phyloP scores from a whole-genome alignment of 2,113 vertebrate genomes.

The Silurus meridionalis region DNA sequence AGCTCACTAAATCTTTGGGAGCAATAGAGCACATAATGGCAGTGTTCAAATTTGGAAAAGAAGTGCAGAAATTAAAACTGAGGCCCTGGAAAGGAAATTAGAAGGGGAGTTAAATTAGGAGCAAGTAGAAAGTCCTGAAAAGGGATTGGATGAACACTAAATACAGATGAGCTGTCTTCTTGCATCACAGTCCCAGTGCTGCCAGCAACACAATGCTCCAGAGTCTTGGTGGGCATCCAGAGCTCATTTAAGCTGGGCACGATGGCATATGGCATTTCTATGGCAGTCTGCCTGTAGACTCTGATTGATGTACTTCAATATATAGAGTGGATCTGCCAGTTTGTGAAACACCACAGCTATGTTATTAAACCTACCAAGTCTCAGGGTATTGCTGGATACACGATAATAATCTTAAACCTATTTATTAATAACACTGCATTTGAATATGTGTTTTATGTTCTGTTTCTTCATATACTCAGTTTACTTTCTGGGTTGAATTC shows the following conservation, averaged over 20 bases:
- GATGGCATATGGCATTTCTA: slow-evolving; percentile 27
- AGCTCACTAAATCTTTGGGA: slow-evolving; percentile 22
- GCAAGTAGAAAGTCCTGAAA: slow-evolving; percentile 19
- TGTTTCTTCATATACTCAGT: neutral
- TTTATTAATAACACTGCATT: neutral
- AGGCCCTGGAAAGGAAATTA: neutral
- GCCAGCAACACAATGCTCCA: slow-evolving; percentile 19
- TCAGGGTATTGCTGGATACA: neutral
- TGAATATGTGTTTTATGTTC: neutral
- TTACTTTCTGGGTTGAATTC: neutral
- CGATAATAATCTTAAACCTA: neutral
- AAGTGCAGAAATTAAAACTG: slow-evolving; percentile 15
- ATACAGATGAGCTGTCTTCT: slow-evolving; percentile 5
- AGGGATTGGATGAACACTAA: slow-evolving; percentile 5
- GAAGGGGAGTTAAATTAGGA: slow-evolving; percentile 8
- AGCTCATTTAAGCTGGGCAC: slow-evolving; percentile 34
- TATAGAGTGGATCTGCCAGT: slow-evolving; percentile 21
- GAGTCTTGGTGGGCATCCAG: slow-evolving; percentile 36
- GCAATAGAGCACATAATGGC: slow-evolving; percentile 28
- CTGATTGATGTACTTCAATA: slow-evolving; percentile 31
- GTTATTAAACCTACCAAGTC: neutral
- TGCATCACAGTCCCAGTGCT: neutral
- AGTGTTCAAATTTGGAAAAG: slow-evolving; percentile 27
- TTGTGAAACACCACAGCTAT: slow-evolving; percentile 3
- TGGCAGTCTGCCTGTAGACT: slow-evolving; percentile 20